Percentiles rank a stretch among this genome's conserved stretches.
Conservation (phyloP, 1,140 invertebrate genomes). For the Bombus consobrinus region DNA sequence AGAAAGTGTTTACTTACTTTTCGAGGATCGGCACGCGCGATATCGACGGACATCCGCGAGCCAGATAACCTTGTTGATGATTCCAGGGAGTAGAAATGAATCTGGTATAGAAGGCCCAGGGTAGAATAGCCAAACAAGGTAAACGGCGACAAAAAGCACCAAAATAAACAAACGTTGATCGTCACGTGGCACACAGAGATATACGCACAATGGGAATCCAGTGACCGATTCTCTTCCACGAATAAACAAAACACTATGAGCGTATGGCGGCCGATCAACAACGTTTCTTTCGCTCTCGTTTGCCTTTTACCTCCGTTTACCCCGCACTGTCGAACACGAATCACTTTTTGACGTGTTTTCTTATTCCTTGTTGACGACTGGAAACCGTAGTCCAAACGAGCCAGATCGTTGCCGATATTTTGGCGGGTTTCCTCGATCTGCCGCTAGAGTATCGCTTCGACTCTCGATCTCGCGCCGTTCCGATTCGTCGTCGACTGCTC, state of each 20-base stretch:
- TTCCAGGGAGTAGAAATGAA: background rate
- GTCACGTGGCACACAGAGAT: slow-evolving; percentile 48
- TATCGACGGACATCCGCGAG: too few relatives aligned
- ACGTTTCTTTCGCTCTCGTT: slow-evolving; percentile 12
- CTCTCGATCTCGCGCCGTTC: background rate
- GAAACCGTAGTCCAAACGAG: background rate
- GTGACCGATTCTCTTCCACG: slow-evolving; percentile 7
- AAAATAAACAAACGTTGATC: slow-evolving; percentile 32
- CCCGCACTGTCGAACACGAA: slow-evolving; percentile 15
- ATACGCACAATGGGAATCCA: slow-evolving; percentile 27
- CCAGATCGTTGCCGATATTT: background rate
- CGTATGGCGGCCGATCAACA: background rate
- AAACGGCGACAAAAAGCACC: slow-evolving; percentile 4
- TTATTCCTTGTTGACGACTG: background rate
- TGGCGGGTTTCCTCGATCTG: background rate
- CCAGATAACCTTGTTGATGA: background rate
- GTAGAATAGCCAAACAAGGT: background rate
- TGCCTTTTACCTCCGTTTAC: background rate
- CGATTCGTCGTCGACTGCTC: background rate
- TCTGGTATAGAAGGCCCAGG: background rate
- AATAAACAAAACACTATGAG: slow-evolving; percentile 37
- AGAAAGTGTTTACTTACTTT: slow-evolving; percentile 13
- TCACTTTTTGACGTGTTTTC: slow-evolving; percentile 6
- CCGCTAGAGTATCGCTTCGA: background rate
- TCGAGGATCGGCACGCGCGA: background rate